phyloP scores from a whole-genome alignment of 2,888 invertebrate genomes.

The Heteropelma amictum region DNA sequence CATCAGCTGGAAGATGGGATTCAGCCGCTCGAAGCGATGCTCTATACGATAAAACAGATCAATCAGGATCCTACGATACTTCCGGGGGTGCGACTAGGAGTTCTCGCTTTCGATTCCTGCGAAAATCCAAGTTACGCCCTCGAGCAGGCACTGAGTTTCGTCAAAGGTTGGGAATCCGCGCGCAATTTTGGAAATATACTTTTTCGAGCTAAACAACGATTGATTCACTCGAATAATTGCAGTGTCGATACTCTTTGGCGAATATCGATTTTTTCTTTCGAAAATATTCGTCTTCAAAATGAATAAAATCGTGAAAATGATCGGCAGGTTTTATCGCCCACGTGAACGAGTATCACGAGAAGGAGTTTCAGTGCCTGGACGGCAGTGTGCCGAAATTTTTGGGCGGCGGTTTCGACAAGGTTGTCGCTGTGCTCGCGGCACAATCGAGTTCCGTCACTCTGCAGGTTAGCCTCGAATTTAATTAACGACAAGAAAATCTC shows the following conservation, averaged over 20 bases:
- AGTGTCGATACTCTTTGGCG: too few relatives aligned
- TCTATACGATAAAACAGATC: conserved; percentile 79
- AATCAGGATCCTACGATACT: conserved; percentile 77
- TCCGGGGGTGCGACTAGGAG: conserved; percentile 79
- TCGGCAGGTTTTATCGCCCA: conserved; percentile 78
- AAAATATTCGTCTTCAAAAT: background rate
- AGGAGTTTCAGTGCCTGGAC: conserved; percentile 77
- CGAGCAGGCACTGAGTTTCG: conserved; percentile 79
- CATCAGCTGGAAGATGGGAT: conserved; percentile 79
- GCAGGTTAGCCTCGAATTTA: conserved; percentile 71
- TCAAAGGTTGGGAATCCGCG: too few relatives aligned
- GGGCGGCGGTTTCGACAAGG: conserved; percentile 77
- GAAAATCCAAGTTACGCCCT: conserved; percentile 79
- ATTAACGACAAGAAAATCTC: too few relatives aligned
- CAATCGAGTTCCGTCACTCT: conserved; percentile 80
- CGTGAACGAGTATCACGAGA: conserved; percentile 74
- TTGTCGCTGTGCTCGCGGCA: conserved; percentile 80
- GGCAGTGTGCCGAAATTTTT: conserved; percentile 76
- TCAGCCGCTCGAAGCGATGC: conserved; percentile 80
- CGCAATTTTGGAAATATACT: background rate
- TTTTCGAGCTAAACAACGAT: background rate
- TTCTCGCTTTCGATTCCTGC: conserved; percentile 79
- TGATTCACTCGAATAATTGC: too few relatives aligned
- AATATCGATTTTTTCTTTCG: too few relatives aligned
- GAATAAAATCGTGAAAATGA: background rate